Conservation (phyloP, 2,113 vertebrate species). For the Alethe diademata region DNA sequence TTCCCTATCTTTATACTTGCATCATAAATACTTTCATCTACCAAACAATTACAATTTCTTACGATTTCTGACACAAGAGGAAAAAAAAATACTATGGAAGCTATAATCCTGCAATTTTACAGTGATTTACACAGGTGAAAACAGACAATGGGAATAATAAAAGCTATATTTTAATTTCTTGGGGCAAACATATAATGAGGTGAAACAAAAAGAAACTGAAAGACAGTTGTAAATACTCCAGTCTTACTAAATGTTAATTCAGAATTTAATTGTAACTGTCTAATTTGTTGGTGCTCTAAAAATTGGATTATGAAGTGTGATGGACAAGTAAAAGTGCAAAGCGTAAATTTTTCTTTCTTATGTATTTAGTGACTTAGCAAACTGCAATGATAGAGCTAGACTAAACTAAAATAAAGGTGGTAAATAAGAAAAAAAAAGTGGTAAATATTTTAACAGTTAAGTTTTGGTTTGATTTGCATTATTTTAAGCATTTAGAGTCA, state of each 20-base stretch:
- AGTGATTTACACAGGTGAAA: background rate
- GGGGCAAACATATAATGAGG: background rate
- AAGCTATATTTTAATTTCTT: background rate
- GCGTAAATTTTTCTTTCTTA: background rate
- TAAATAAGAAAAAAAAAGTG: background rate
- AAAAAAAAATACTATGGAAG: background rate
- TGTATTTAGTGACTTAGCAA: background rate
- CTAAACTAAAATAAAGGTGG: background rate
- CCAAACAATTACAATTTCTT: background rate
- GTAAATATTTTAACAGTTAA: background rate
- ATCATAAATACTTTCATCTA: background rate
- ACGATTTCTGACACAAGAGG: background rate
- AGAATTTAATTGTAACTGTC: conserved; percentile 35
- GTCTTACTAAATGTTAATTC: conserved; percentile 22
- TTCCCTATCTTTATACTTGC: background rate
- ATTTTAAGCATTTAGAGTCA: background rate
- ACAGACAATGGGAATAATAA: background rate
- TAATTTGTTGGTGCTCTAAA: conserved; percentile 19
- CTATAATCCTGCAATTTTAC: background rate
- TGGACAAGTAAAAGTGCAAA: background rate
- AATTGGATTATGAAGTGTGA: conserved; percentile 12
- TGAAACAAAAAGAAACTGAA: conserved; percentile 44
- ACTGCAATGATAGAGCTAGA: background rate
- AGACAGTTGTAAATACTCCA: conserved; percentile 15
- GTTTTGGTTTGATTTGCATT: background rate